A percentile compares a stretch with the other conserved stretches of the same genome.
Conservation (phyloP, 2,797 vertebrate genomes). For the Eidolon dupreanum region DNA sequence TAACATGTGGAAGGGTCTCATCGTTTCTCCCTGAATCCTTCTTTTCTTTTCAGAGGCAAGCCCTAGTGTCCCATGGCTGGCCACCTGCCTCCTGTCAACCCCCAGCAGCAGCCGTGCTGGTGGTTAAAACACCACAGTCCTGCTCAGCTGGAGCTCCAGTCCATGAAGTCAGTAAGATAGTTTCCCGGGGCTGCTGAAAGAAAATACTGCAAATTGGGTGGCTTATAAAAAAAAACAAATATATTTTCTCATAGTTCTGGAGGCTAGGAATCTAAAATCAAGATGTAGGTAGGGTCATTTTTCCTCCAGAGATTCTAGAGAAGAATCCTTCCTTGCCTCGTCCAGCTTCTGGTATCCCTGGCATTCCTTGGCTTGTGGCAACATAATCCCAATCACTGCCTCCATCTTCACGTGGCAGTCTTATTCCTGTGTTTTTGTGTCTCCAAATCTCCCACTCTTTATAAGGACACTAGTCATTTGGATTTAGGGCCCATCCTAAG, state of each 20-base stretch:
- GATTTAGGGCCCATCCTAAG: not conserved
- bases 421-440: not conserved
- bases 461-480: not conserved
- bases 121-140: not conserved
- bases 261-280: not conserved
- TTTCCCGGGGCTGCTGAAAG: not conserved
- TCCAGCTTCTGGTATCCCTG: not conserved
- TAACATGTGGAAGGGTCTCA: not conserved
- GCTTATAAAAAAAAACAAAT: not conserved
- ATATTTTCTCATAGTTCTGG: not conserved
- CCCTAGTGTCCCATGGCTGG: not conserved
- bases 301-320: not conserved
- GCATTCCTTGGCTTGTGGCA: not conserved
- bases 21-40: not conserved
- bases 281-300: not conserved
- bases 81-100: not conserved
- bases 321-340: not conserved
- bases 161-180: not conserved
- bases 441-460: not conserved
- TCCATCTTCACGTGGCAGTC: accelerated
- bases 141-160: not conserved
- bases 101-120: not conserved
- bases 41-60: not conserved
- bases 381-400: accelerated
- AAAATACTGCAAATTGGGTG: not conserved